Evolutionary conservation across 2,797 vertebrate genomes (phyloP), one percentile per base, ranked within the genome.

Genomic region (Sebastes minor): DNA sequence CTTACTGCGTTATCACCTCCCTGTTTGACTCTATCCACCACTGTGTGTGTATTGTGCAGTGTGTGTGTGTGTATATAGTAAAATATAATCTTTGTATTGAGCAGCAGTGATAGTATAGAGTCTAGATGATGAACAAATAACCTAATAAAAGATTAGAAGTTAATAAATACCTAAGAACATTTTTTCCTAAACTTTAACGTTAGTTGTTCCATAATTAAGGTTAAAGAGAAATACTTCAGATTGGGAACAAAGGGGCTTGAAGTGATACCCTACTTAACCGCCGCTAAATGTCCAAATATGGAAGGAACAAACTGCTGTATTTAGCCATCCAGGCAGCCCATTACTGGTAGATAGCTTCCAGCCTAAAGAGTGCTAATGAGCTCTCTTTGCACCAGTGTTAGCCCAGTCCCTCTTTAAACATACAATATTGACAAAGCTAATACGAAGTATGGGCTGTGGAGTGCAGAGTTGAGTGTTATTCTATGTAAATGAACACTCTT

Each of bases 361-460:
- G 88, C 76, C 73, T 89, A 74, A 88, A 89, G 82, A 88, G 71
- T 80, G 80, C 74, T 89, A 92, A 92, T 91, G 87, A 91, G 90
- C 87, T 74, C 74, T 66, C 84, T 84, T 82, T 82, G 85, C 87
- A 74, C 71, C 83, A 85, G 71, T 85, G 86, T 87, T 82, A 76
- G 80, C 86, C 82, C 79, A 82, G 73, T 65, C 82, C 85, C 90
- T 93, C 82, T 91, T 91, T 85, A 91, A 90, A 93, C 91, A 93
- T 82, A 82, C 84, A 91, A 82, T 91, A 89, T 92, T 93, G 89
- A 92, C 91, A 80, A 71, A 85, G 82, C 84, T 85, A 86, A 92
- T 79, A 81, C 71, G 81, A 86, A 80, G 81, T 72, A 71, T 67
- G 69, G 62, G 79, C 84, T 80, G 73, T 81, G 71, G 72, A 82